These are phyloP conservation scores for Procambarus virginalis DNA, from an alignment of 1,140 invertebrate species.

Conservation along the genomic window DNA sequence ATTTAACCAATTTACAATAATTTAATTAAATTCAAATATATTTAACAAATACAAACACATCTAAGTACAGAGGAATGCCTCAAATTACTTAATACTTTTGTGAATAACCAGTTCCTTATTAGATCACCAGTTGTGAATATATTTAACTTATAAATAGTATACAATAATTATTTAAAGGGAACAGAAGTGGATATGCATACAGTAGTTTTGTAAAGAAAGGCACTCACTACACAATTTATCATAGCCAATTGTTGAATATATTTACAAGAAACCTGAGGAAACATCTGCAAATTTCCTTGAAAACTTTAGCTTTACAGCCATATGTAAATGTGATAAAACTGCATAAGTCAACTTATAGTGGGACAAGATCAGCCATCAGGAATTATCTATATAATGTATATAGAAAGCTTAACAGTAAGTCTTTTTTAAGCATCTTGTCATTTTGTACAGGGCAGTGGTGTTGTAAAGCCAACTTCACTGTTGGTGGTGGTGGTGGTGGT, in stretches of 20 bases:
- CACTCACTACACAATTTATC: conserved; percentile 54
- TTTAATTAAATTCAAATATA: background rate
- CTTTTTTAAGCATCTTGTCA: conserved; percentile 21
- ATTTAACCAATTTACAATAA: background rate
- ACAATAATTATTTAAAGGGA: conserved; percentile 1
- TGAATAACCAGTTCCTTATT: background rate
- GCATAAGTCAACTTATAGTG: conserved; percentile 21
- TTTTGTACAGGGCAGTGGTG: conserved; percentile 53
- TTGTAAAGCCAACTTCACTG: conserved; percentile 15
- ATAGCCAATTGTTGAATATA: conserved; percentile 35
- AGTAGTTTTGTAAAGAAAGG: conserved; percentile 55
- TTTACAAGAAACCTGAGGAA: conserved; percentile 63
- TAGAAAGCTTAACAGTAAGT: conserved; percentile 46
- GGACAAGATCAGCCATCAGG: conserved; percentile 8
- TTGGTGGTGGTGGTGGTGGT: conserved; percentile 24
- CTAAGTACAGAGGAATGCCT: conserved; percentile 21
- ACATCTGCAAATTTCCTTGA: conserved; percentile 33
- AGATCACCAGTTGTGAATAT: background rate
- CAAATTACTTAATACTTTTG: background rate
- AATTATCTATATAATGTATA: conserved; percentile 43
- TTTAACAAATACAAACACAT: conserved; percentile 10
- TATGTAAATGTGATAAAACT: conserved; percentile 34
- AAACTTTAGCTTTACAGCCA: conserved; percentile 36
- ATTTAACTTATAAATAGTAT: background rate
- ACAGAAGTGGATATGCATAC: conserved; percentile 46